These are phyloP conservation scores for Leucopsar rothschildi DNA, from an alignment of 2,113 vertebrate species.

Conservation along the genomic window DNA sequence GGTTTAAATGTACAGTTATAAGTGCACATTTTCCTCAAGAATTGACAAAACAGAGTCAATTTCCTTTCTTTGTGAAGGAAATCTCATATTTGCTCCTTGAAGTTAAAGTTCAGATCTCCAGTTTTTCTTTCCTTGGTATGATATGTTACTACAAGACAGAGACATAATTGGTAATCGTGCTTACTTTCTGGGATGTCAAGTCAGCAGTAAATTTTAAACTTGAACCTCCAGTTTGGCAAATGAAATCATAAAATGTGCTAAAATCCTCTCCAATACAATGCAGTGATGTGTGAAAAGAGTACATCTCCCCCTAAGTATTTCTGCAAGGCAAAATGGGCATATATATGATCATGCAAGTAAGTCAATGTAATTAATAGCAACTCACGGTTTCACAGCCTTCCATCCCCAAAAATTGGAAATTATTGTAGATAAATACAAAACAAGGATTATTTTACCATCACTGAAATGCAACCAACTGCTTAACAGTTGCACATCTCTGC, in stretches of 20 bases:
- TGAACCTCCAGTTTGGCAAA: background rate
- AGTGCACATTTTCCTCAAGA: background rate
- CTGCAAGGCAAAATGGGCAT: background rate
- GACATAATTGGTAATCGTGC: background rate
- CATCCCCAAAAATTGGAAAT: background rate
- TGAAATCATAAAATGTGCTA: background rate
- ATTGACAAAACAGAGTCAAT: background rate
- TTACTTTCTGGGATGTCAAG: background rate
- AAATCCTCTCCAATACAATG: background rate
- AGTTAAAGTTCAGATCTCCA: background rate
- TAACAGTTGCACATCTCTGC: background rate
- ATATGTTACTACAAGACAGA: background rate
- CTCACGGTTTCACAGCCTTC: background rate
- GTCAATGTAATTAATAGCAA: background rate
- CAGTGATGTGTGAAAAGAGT: background rate
- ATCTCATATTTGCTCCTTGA: background rate
- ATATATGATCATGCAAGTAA: background rate
- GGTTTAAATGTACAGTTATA: background rate
- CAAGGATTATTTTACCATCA: background rate
- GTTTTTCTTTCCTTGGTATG: background rate
- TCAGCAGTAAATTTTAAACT: background rate
- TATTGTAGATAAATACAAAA: background rate
- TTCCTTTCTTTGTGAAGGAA: background rate
- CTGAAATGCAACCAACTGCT: background rate
- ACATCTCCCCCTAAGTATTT: background rate